Base-by-base conservation (phyloP, 1,140 invertebrate genomes). In the Dendrolimus punctatus region DNA sequence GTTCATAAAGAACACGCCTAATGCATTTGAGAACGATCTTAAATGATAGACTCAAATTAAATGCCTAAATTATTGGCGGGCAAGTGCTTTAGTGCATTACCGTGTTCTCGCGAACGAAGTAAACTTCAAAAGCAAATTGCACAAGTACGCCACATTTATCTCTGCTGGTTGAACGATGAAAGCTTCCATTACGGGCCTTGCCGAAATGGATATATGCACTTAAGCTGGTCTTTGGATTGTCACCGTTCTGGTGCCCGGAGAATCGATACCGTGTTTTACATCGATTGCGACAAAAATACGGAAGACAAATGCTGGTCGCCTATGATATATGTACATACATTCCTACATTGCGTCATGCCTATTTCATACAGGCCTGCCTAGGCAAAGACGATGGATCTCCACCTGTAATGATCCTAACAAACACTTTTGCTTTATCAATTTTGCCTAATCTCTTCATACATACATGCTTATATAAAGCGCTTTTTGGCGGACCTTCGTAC, bases 61-160 rank as follows among this genome's bases (percentile, higher is more conserved):
- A 69, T 71, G 59, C 59, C 63, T 68, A 71, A 68, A 72, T 76
- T 71, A 69, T 71, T 68, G 62, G 58, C 57, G 45, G 48, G 58
- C 57, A 52, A 62, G 62, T 53, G 45, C 40, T 73, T 66, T 72
- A 76, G 69, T 79, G 71, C 73, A 79, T 73, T 75, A 71, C 60
- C 67, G 60, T 76, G 69, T 76, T 68, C 62, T 66, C 66, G 63
- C 55, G 62, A 46, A 64, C 62, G 58, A 55, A 57, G 68, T 51
- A 70, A 70, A 79, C 73, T 75, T 73, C 76, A 75, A 76, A 76
- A 76, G 69, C 73, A 70, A 73, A 79, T 75, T 79, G 66, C 71
- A 71, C 63, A 66, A 69, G 68, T 62, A 69, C 60, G 67, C 52
- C 66, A 69, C 66, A 74, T 78, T 76, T 74, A 76, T 79, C 73